Evolutionary conservation across 2,888 invertebrate species (phyloP).

Genomic region (Leistus spinibarbis): DNA sequence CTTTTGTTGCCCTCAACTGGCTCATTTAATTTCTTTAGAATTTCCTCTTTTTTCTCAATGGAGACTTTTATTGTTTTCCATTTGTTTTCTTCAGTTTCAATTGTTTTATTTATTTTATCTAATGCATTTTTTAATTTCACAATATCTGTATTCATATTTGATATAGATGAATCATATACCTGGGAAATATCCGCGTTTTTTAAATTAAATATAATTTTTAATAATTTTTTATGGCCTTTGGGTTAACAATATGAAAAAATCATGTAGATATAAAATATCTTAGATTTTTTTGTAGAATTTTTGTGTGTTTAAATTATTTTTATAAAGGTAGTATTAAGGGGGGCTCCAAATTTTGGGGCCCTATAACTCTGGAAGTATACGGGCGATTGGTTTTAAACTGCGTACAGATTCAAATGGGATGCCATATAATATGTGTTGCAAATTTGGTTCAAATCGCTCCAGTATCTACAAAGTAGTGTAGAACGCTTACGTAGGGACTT

Average conservation of each 20-base stretch:
- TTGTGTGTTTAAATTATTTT: too few relatives aligned
- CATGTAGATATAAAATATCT: too few relatives aligned
- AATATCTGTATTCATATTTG: slow-evolving; percentile 62
- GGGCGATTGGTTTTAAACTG: too few relatives aligned
- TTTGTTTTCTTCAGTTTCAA: slow-evolving; percentile 62
- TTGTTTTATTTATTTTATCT: slow-evolving; percentile 60
- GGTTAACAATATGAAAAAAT: background rate
- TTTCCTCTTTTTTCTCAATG: slow-evolving; percentile 62
- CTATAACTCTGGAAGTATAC: too few relatives aligned
- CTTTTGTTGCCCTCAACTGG: slow-evolving; percentile 59
- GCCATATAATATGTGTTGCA: too few relatives aligned
- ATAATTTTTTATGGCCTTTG: background rate
- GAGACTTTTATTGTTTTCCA: slow-evolving; percentile 63
- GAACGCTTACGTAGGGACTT: too few relatives aligned
- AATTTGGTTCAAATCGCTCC: too few relatives aligned
- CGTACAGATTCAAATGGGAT: too few relatives aligned
- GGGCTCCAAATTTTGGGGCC: too few relatives aligned
- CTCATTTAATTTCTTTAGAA: slow-evolving; percentile 61
- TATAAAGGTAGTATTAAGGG: too few relatives aligned
- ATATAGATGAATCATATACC: slow-evolving; percentile 69
- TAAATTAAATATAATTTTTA: background rate
- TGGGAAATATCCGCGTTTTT: slow-evolving; percentile 42
- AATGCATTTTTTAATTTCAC: slow-evolving; percentile 63
- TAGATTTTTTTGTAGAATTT: too few relatives aligned
- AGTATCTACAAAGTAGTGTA: too few relatives aligned